phyloP scores from a whole-genome alignment of 2,888 invertebrate species.

The Lysandra bellargus region DNA sequence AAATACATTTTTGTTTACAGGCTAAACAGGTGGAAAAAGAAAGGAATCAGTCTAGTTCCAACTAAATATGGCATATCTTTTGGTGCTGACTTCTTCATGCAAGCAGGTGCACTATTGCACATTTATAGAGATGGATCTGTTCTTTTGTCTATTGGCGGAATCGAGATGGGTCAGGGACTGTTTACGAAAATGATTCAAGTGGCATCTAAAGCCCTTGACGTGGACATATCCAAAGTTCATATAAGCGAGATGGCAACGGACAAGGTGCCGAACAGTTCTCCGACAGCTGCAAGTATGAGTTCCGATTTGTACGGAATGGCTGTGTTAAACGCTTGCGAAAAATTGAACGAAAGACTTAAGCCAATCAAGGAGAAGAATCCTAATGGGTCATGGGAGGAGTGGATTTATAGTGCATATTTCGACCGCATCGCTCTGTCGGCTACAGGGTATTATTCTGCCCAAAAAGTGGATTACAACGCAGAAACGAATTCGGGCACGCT shows the following conservation, averaged over 20 bases:
- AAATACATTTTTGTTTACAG: constrained; percentile 59
- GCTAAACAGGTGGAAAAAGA: constrained; percentile 87
- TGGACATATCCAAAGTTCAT: constrained; percentile 83
- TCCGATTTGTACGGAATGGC: constrained; percentile 93
- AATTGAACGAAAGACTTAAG: constrained; percentile 82
- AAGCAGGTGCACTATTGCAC: constrained; percentile 88
- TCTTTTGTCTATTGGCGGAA: constrained; percentile 88
- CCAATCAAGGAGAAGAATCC: constrained; percentile 85
- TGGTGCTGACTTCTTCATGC: constrained; percentile 83
- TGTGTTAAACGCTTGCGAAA: constrained; percentile 86
- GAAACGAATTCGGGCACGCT: constrained; percentile 83
- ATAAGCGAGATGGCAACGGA: constrained; percentile 88
- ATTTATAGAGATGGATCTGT: constrained; percentile 90
- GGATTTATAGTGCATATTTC: constrained; percentile 85
- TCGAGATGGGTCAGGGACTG: constrained; percentile 95
- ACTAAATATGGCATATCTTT: constrained; percentile 90
- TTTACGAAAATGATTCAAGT: constrained; percentile 95
- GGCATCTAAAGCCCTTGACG: constrained; percentile 83
- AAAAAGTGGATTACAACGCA: constrained; percentile 83
- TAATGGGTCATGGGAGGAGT: constrained; percentile 87
- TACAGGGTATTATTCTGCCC: constrained; percentile 86
- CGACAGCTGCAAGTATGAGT: constrained; percentile 89
- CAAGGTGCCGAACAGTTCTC: constrained; percentile 90
- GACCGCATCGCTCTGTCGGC: constrained; percentile 86
- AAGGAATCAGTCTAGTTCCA: constrained; percentile 86